Conservation (phyloP, 2,113 vertebrate species). For the Mesocricetus auratus region DNA sequence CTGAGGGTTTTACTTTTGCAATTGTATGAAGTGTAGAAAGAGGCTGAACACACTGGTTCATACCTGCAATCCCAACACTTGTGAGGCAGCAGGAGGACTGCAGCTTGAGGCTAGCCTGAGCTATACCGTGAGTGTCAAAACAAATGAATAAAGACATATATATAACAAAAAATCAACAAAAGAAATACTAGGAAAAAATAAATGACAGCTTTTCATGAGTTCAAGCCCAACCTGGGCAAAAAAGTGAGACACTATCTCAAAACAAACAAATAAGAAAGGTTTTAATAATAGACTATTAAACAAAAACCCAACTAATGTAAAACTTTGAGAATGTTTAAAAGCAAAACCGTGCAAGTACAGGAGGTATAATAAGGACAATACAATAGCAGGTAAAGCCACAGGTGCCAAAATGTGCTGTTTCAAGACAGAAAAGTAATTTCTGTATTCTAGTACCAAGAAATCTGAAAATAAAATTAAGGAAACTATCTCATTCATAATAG, state of each 20-base stretch:
- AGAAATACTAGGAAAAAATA: background rate
- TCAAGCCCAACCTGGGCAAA: background rate
- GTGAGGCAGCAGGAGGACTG: background rate
- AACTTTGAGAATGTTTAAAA: conserved; percentile 43
- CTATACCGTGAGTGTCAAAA: background rate
- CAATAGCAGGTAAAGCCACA: background rate
- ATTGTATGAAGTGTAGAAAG: background rate
- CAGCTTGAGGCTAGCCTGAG: background rate
- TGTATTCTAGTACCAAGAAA: conserved; percentile 24
- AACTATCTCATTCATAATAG: conserved; percentile 9
- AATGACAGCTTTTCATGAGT: background rate
- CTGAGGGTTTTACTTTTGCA: background rate
- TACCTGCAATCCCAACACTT: background rate
- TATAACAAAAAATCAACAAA: background rate
- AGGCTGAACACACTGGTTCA: background rate
- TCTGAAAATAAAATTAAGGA: conserved; percentile 11
- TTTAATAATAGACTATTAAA: background rate
- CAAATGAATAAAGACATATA: background rate
- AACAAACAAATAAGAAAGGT: background rate
- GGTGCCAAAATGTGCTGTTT: background rate
- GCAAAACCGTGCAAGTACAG: background rate
- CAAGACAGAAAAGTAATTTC: background rate
- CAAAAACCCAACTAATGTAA: background rate
- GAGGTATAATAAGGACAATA: background rate
- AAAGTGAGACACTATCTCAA: background rate